Base-by-base conservation (phyloP, 2,797 vertebrate species). In the Numenius phaeopus region DNA sequence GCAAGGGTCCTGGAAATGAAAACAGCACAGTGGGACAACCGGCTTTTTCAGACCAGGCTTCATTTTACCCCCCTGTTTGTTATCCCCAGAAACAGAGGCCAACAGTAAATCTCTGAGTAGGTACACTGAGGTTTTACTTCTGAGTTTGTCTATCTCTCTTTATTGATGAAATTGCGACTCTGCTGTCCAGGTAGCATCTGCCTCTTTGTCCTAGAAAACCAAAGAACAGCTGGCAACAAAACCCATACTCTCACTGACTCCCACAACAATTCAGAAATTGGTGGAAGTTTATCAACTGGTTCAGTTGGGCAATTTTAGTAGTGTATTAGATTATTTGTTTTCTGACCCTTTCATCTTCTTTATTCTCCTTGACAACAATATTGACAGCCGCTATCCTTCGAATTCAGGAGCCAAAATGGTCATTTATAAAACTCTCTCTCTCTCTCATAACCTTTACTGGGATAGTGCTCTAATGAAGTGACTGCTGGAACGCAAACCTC, bases 11-110 rank as follows among this genome's bases (percentile, higher is more conserved):
- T 98, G 87, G 14, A 87, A 94, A 89, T 5, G 44, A 84, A 40
- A 72, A 83, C 20, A 83, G 69, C 79, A 50, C 67, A 34, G 5
- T 47, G 69, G 7, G 29, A 24, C 75, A 22, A 32, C 5, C 24
- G 1, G 52, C 26, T 3, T 24, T 4, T 8, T 10, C 55, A 32
- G 16, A 3, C 2, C 0, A 34, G 22, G 14, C 4, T 40, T 4
- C 0, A 5, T 13, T 49, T 26, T 6, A 30, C 17, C 46, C 11
- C 37, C 12, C 0, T 1, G 3, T 27, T 19, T 72, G 30, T 5
- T 42, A 62, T 5, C n/a, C 46, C 26, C 39, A 44, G 24, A 40
- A 32, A 46, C 32, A 23, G 30, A 46, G 82, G 46, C 14, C 40
- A 17, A 11, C 5, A 8, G 5, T 0, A 67, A 27, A 23, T 26